Base-by-base conservation (phyloP, 2,888 invertebrate species). In the Eurytoma californica region DNA sequence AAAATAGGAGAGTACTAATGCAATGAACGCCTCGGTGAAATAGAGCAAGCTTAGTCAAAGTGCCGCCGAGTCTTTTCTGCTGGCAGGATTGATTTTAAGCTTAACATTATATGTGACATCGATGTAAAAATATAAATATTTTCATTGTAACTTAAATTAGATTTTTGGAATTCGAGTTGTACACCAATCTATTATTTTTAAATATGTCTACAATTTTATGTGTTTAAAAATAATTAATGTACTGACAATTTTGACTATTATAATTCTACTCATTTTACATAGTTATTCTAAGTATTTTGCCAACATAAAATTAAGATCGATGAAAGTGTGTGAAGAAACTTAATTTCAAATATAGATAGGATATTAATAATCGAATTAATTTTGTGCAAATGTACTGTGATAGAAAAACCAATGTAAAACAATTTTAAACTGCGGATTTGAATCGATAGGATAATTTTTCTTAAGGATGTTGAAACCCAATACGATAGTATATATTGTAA, bases 31-130 rank as follows among this genome's bases (percentile, higher is more conserved):
- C 74, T 81, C 73, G 77, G 55, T 60, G 82, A 83, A 83, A 77
- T 79, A 81, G 82, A 82, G 72, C 80, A 82, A 63, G 77, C 77
- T 72, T 49, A 73, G 67, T 76, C 67, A 80, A 77, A 66, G 65
- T 65, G 77, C 61, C 79, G 82, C 80, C 79, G 79, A 81, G 77
- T 84, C 69, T 85, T 82, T 87, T 88, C 86, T 85, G 86, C 86
- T 82, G 86, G 86, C 86, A 88, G 88, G 85, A 87, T 86, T 85
- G 83, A 73, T 78, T 81, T 84, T 86, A 86, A 85, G 84, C 84
- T 86, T 85, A 82, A 84, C 80, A 83, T 86, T 85, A 79, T 61
- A 76, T 39, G 65, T 14, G 28, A 76, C 63, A 74, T 77, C 39
- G 49, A 61, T 72, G 77, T 74, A 69, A 74, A 57, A 57, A 74